Base-by-base conservation (phyloP, 1,140 invertebrate genomes). In the Nymphalis io region DNA sequence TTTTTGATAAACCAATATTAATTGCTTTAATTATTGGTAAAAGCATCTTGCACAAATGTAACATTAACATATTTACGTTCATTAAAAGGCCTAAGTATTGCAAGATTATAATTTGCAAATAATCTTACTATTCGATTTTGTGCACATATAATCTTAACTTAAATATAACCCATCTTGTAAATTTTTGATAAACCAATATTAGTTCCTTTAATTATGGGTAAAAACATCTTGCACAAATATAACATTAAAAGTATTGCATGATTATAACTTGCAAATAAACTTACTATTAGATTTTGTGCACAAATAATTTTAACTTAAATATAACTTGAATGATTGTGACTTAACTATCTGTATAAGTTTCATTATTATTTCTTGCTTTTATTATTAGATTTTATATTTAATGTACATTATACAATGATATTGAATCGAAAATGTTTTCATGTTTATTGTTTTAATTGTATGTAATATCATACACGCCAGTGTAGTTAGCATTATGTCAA, bases 1-100 rank as follows among this genome's bases (percentile, higher is more conserved):
- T 79, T 87, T 88, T 87, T 87, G 82, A 83, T 88, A 33, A 8
- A 87, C 74, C 78, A 79, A 74, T 78, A 80, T 73, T 82, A 82
- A 74, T 83, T 75, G 73, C 66, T 75, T 74, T 75, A 78, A 62
- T 73, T 65, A 77, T 70, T 71, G 79, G 62, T 65, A 61, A 75
- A 79, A 78, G 84, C 83, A 86, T 85, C 75, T 83, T 82, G 77
- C 83, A 73, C 40, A 60, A 61, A 73, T 33, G 12, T 60, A 62
- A 60, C 20, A 60, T 60, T 44, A 60, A 23, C 51, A 16, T 18
- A 53, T 18, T 20, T 40, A 42, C 12, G 33, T 64, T 16, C 38
- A 39, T 63, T n/a, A 33, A 13, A 64, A 23, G 68, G 68, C 68
- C 68, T 70, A 70, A 63, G 1, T 21, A 40, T 21, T 51, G 15